Base-by-base conservation (phyloP, 2,888 invertebrate species). In the Drosophila lacicola region DNA sequence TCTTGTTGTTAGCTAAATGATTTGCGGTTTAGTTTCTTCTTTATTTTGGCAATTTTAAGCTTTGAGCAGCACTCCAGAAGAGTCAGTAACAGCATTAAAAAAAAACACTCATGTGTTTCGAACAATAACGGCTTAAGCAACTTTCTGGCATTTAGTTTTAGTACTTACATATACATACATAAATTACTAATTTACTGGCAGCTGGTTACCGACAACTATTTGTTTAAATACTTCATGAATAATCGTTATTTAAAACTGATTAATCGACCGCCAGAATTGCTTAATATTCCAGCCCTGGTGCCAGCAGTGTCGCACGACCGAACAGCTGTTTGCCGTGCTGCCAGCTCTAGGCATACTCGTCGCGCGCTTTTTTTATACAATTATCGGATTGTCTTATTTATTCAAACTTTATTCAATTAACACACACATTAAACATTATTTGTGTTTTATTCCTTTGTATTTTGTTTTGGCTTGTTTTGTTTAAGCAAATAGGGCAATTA, bases 261-360 rank as follows among this genome's bases (percentile, higher is more conserved):
- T 47, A 53, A 46, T 55, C 13, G 37, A 50, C 21, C 78, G 68
- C 62, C 42, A 37, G 8, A 39, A 37, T 14, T 29, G 4, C 13
- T 6, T 11, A 3, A 8, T 3, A 8, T 14, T 56, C 49, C 56
- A 73, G 21, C 74, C 78, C 74, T 75, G 78, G 47, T 53, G 9
- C 8, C 25, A 49, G 25, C 78, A 78, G 68, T 60, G 63, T 78
- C 46, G 74, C 77, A 61, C 36, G 9, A 33, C 4, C 17, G 9
- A 78, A 39, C 74, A 75, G 78, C 78, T 78, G 78, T 29, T 17
- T 4, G 4, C 5, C 3, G 45, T 36, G 78, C 45, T 78, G 68
- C 74, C 74, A 78, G 56, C 47, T 44, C 9, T 17, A 1, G 2
- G 2, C 6, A 50, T 49, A 19, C 2, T 29, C 2, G 5, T 53